A percentile compares a stretch with the other conserved stretches of the same genome.
Evolutionary conservation across 2,113 vertebrate genomes (phyloP).

Genomic region (Lepus timidus): DNA sequence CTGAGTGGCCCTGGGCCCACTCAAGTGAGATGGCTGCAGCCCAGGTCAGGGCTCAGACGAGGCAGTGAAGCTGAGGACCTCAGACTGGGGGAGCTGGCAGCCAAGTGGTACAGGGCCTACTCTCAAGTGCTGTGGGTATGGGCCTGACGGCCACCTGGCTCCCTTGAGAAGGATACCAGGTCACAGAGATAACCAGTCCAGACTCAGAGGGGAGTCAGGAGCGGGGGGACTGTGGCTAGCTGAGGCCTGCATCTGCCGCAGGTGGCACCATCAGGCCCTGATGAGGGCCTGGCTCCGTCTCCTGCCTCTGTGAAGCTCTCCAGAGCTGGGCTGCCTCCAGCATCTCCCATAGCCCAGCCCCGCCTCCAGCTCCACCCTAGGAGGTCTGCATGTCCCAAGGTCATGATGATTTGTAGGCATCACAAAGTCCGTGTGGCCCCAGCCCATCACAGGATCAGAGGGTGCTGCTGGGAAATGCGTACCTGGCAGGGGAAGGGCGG

Average conservation of each 20-base stretch:
- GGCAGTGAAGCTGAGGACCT: neutral
- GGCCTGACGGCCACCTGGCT: neutral
- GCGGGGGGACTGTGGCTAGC: no score
- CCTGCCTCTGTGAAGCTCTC: neutral
- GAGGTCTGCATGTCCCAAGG: neutral
- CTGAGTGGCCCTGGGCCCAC: neutral
- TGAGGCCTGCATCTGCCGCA: rapidly evolving
- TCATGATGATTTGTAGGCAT: neutral
- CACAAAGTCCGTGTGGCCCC: neutral
- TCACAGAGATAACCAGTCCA: neutral
- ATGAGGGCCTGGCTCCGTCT: neutral
- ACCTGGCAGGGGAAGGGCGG: neutral
- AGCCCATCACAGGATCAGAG: neutral
- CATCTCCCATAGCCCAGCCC: neutral
- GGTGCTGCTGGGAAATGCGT: neutral
- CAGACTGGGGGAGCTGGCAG: rapidly evolving
- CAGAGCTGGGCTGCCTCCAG: neutral
- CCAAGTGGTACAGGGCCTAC: neutral
- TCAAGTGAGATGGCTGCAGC: neutral
- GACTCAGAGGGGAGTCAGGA: rapidly evolving
- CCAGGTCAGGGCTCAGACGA: neutral
- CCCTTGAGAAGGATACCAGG: neutral
- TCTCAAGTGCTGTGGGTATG: neutral
- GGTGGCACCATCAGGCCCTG: rapidly evolving
- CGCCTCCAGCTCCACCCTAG: neutral